Evolutionary conservation across 2,113 vertebrate genomes (phyloP).

Genomic region (Panthera uncia): DNA sequence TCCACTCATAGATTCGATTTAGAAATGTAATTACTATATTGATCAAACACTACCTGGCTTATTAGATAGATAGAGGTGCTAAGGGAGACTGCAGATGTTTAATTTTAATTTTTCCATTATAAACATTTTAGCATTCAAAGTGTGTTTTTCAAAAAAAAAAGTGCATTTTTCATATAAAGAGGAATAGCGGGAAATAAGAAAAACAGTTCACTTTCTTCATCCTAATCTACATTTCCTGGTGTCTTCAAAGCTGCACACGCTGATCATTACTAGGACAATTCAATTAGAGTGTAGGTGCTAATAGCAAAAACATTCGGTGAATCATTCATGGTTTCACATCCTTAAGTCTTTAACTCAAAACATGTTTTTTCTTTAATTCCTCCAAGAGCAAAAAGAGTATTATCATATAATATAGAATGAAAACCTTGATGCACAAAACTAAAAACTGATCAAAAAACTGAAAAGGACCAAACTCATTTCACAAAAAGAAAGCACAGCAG

Average conservation of each 20-base stretch:
- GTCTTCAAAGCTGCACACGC: background rate
- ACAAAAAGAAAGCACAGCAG: background rate
- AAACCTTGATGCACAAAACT: background rate
- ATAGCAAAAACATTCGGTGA: background rate
- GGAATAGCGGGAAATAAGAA: background rate
- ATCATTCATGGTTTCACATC: background rate
- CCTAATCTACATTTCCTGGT: background rate
- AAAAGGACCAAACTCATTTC: background rate
- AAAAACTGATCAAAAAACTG: background rate
- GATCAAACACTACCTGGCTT: background rate
- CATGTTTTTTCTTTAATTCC: background rate
- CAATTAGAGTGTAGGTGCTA: background rate
- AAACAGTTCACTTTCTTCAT: background rate
- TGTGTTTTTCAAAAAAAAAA: background rate
- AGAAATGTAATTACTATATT: conserved; percentile 43
- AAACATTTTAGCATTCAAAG: conserved; percentile 27
- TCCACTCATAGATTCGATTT: background rate
- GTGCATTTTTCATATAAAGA: background rate
- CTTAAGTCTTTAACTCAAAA: background rate
- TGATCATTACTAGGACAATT: conserved; percentile 1
- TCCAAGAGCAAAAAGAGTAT: background rate
- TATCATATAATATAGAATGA: background rate
- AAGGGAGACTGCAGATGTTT: background rate
- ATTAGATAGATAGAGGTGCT: background rate
- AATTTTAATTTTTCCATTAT: conserved; percentile 1